phyloP scores from a whole-genome alignment of 2,113 vertebrate species.

The Saguinus imperator region DNA sequence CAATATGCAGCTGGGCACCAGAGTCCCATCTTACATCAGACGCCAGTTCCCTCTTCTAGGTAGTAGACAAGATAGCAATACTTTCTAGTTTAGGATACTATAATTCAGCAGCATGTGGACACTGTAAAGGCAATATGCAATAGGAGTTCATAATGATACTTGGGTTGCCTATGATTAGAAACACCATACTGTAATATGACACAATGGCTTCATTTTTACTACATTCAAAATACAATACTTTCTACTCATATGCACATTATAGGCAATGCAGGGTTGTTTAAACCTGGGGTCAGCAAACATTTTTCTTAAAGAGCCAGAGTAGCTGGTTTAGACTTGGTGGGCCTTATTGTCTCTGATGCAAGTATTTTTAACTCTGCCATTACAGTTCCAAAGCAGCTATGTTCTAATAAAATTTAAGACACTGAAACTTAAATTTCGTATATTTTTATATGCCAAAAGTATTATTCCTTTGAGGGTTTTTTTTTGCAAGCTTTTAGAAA shows the following conservation, averaged over 20 bases:
- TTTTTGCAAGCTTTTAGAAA: not conserved
- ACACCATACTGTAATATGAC: not conserved
- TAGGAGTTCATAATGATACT: not conserved
- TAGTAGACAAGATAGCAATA: not conserved
- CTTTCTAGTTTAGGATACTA: not conserved
- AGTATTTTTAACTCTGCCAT: not conserved
- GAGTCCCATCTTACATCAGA: not conserved
- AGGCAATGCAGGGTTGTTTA: not conserved
- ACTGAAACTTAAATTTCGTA: not conserved
- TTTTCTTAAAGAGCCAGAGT: not conserved
- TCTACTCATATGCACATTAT: not conserved
- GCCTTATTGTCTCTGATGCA: rapidly evolving
- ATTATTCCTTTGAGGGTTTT: not conserved
- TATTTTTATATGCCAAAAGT: not conserved
- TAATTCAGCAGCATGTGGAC: not conserved
- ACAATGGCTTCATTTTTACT: not conserved
- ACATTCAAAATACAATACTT: not conserved
- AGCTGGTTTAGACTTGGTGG: not conserved
- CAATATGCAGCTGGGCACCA: rapidly evolving
- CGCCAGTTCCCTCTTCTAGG: not conserved
- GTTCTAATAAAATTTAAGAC: not conserved
- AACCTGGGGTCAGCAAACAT: not conserved
- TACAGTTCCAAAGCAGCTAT: not conserved
- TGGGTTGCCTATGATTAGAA: not conserved
- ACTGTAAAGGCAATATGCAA: not conserved